Evolutionary conservation across 2,888 invertebrate species (phyloP).

Genomic region (Ophion obscuratus): DNA sequence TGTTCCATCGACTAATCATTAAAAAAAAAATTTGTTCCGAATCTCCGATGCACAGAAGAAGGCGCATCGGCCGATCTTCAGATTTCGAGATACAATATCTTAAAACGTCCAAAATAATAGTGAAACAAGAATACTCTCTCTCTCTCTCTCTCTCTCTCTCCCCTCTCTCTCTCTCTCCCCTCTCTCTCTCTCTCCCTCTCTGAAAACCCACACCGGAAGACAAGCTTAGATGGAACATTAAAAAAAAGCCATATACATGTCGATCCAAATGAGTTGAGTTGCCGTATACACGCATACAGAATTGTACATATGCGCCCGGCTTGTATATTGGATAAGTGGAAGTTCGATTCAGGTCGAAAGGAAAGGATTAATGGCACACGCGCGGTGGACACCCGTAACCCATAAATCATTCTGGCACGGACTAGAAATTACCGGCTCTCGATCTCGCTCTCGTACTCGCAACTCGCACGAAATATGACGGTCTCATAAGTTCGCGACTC

Average conservation of each 20-base stretch:
- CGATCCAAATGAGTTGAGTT: constrained; percentile 24
- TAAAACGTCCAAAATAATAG: not conserved
- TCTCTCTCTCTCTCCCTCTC: no score
- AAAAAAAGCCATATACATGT: constrained; percentile 4
- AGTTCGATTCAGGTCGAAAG: constrained; percentile 82
- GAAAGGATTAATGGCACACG: constrained; percentile 84
- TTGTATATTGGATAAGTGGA: constrained; percentile 76
- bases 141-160: no score
- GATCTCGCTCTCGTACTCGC: constrained; percentile 82
- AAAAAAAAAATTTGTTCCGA: not conserved
- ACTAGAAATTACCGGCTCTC: constrained; percentile 84
- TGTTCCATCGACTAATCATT: not conserved
- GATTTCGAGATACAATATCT: not conserved
- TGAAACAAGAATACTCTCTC: not conserved
- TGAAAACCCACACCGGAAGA: no score
- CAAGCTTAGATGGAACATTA: not conserved
- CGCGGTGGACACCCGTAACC: constrained; percentile 85
- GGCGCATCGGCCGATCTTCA: not conserved
- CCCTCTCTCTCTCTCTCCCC: no score
- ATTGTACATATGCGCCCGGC: constrained; percentile 31
- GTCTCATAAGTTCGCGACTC: constrained; percentile 85
- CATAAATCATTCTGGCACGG: constrained; percentile 85
- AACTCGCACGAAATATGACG: constrained; percentile 86
- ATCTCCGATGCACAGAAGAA: no score
- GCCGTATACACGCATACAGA: constrained; percentile 2